Base-by-base conservation (phyloP, 2,113 vertebrate genomes). In the Mus spicilegus region DNA sequence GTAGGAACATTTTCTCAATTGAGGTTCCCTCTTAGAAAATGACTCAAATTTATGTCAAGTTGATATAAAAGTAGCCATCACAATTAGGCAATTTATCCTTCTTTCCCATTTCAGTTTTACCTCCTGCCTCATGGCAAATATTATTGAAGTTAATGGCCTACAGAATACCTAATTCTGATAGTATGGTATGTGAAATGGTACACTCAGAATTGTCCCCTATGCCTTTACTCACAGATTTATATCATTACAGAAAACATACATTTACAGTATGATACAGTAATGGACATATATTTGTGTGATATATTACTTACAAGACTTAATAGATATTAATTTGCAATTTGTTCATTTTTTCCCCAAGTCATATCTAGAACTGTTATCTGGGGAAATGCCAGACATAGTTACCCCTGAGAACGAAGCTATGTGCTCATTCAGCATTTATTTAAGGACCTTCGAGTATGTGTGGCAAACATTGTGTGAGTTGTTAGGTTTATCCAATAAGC, bases 341-440 rank as follows among this genome's bases (percentile, higher is more conserved):
- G 7, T 89, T 89, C 3, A 13, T 33, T 65, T 76, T 78, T 49
- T 58, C 2, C 4, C 22, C 77, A 75, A 72, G 11, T 8, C 39
- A 36, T 88, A 87, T 33, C 80, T 92, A 88, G 28, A n/a, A 86
- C 73, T 39, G 22, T 51, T 51, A 36, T 81, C 70, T 85, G 5
- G 61, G 65, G 91, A 93, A 93, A 94, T 89, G 84, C 24, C 22
- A 82, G 51, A 46, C 7, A 63, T 6, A 85, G n/a, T n/a, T 80
- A 93, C 42, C 16, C n/a, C 12, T 16, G 24, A 56, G 58, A 65
- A 56, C 9, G 9, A 81, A 94, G 17, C 81, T 22, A 33, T 88
- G 20, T 91, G 87, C 69, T 95, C 46, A 56, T 87, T 93, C 73
- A 72, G 42, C 7, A 63, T 51, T 5, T 84, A 63, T 78, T 94